phyloP scores from a whole-genome alignment of 2,113 vertebrate genomes.

The Lampris megalopsis region DNA sequence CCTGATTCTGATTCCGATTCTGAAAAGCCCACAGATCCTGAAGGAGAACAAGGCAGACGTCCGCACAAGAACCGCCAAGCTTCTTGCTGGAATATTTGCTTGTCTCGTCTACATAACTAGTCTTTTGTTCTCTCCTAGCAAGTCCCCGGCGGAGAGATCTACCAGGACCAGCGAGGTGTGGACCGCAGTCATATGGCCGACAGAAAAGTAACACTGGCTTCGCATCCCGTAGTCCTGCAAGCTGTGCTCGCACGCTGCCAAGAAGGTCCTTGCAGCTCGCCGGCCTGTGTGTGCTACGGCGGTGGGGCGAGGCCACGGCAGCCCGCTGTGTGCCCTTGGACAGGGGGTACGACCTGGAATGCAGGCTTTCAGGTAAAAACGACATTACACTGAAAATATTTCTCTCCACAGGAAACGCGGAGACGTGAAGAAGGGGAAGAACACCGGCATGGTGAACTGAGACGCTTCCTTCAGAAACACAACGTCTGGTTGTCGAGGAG shows the following conservation, averaged over 20 bases:
- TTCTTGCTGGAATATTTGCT: neutral
- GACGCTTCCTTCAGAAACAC: no score
- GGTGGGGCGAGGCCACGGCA: conserved; percentile 24
- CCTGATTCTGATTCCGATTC: no score
- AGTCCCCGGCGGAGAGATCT: neutral
- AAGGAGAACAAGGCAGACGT: no score
- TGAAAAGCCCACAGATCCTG: conserved; percentile 1
- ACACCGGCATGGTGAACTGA: no score
- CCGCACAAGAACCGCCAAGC: neutral
- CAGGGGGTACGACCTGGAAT: neutral
- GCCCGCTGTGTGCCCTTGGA: conserved; percentile 45
- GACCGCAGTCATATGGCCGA: conserved; percentile 26
- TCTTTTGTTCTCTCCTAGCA: conserved; percentile 29
- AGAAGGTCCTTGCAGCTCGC: conserved; percentile 26
- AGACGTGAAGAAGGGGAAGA: no score
- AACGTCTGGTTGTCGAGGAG: no score
- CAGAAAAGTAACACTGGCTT: conserved; percentile 35
- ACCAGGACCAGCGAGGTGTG: conserved; percentile 7
- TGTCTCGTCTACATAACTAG: conserved; percentile 28
- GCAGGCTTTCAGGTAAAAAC: neutral
- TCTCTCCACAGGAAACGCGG: no score
- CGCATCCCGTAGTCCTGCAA: conserved; percentile 9
- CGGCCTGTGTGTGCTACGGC: conserved; percentile 4
- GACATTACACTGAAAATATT: no score
- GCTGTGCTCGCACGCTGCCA: conserved; percentile 28